Evolutionary conservation across 2,113 vertebrate species (phyloP), one percentile per base, ranked within the genome.

Genomic region (Eretmochelys imbricata): DNA sequence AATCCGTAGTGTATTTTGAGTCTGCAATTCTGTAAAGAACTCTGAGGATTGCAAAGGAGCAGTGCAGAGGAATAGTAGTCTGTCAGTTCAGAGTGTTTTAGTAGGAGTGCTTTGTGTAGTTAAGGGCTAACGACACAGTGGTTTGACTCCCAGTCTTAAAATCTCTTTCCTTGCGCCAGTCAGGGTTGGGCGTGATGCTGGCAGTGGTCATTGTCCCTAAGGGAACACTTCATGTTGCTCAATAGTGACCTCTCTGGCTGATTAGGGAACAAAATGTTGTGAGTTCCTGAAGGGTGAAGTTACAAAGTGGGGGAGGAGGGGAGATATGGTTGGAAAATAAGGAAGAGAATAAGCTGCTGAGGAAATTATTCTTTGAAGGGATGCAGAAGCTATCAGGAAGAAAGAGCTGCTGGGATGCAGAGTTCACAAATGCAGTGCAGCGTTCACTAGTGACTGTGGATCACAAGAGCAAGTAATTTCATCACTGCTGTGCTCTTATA

Each of bases 21-120:
- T 22, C 24, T n/a, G 95, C 95, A 91, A 84, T 29, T 91, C 69
- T 93, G 95, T 94, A 95, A 96, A 94, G 27, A 69, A 85, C 82
- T 95, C 90, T 93, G 85, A 95, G 82, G 95, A 93, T 82, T 92
- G 80, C 62, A 89, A 94, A 93, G 55, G 42, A 92, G 9, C 42
- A 82, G 82, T 88, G 22, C 9, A 65, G 16, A 29, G 13, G 13
- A 65, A 65, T 65, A 91, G 85, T 91, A 88, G 48, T 49, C 62
- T 38, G 10, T 89, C 69, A 89, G 76, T 95, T 89, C 69, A 87
- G 69, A 79, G 29, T 65, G 62, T 29, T 16, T 65, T 65, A 35
- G 62, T 14, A 8, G 14, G 31, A 93, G 16, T 2, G 89, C 42
- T 51, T 94, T 88, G 50, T 75, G 19, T 3, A 84, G 91, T 90